Evolutionary conservation across 2,113 vertebrate genomes (phyloP).

Genomic region (Cygnus atratus): DNA sequence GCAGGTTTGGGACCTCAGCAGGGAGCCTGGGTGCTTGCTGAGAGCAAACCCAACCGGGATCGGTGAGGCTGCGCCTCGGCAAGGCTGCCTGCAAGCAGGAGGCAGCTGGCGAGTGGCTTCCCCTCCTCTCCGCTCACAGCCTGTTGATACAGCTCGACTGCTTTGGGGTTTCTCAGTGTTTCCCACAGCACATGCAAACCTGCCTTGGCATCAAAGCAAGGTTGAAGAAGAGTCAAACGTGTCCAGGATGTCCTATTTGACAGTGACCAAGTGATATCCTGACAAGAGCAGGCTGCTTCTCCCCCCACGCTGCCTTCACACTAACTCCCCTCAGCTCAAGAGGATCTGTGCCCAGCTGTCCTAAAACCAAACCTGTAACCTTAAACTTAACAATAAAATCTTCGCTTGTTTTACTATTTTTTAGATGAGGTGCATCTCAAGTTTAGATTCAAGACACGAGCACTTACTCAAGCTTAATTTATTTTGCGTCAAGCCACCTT

Average conservation of each 20-base stretch:
- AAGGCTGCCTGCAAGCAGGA: background rate
- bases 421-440: background rate
- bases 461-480: background rate
- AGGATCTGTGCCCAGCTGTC: background rate
- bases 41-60: background rate
- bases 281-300: background rate
- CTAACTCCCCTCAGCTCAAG: background rate
- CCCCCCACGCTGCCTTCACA: background rate
- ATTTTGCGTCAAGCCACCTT: background rate
- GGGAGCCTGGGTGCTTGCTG: background rate
- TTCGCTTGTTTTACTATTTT: background rate
- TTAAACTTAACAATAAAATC: background rate
- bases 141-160: background rate
- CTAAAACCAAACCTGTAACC: background rate
- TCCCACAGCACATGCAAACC: background rate
- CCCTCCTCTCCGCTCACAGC: background rate
- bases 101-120: background rate
- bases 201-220: background rate
- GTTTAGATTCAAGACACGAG: background rate
- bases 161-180: background rate
- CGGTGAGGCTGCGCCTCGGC: fast-evolving
- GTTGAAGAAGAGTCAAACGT: background rate
- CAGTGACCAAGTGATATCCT: background rate
- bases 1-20: no score
- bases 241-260: background rate